These are phyloP conservation scores for Antigone vipio DNA, from an alignment of 2,113 vertebrate genomes.

Conservation along the genomic window DNA sequence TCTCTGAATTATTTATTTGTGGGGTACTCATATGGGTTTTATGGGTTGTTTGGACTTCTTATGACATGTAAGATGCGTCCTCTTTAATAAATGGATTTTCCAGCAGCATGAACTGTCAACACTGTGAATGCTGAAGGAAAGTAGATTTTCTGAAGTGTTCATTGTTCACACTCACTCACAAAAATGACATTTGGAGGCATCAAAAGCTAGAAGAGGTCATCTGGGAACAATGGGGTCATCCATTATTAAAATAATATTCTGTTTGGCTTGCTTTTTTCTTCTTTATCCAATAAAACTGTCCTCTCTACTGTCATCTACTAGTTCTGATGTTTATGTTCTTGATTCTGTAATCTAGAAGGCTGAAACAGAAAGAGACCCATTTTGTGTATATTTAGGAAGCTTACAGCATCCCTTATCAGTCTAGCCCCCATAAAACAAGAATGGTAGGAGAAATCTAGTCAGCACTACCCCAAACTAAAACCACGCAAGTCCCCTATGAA, in stretches of 20 bases:
- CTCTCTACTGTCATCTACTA: not conserved
- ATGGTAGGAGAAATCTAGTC: not conserved
- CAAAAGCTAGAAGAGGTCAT: not conserved
- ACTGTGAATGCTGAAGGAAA: not conserved
- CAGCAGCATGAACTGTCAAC: not conserved
- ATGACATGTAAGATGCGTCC: not conserved
- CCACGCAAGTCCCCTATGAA: not conserved
- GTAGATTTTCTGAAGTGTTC: not conserved
- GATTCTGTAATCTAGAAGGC: not conserved
- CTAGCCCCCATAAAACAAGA: not conserved
- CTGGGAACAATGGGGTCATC: not conserved
- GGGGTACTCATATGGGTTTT: not conserved
- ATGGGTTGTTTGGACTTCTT: not conserved
- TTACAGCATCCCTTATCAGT: not conserved
- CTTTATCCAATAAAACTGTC: not conserved
- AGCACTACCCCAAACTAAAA: not conserved
- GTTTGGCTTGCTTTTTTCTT: not conserved
- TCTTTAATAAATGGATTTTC: not conserved
- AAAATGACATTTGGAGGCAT: not conserved
- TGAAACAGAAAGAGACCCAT: not conserved
- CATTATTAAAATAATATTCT: not conserved
- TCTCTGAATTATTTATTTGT: not conserved
- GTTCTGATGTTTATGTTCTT: not conserved
- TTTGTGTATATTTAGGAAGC: not conserved
- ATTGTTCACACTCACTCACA: not conserved